Conservation (phyloP, 2,888 invertebrate genomes). For the Argyresthia albistria region DNA sequence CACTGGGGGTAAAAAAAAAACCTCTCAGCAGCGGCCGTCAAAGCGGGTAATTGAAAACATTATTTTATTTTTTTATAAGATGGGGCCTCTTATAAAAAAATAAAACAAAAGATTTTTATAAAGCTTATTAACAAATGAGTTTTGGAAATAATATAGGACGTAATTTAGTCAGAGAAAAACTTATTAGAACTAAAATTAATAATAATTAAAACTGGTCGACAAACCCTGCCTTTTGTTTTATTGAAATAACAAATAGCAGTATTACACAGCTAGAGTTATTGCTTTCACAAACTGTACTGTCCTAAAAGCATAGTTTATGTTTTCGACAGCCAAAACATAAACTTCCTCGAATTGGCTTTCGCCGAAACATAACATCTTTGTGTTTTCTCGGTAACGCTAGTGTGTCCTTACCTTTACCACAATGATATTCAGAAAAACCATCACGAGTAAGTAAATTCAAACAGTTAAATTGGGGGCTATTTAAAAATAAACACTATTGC, state of each 20-base stretch:
- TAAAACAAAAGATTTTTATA: no score
- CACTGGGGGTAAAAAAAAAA: no score
- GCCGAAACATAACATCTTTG: conserved; percentile 1
- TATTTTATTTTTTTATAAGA: no score
- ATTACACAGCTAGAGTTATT: background rate
- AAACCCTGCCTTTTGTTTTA: conserved; percentile 16
- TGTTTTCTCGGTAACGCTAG: background rate
- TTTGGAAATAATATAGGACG: no score
- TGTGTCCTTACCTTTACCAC: background rate
- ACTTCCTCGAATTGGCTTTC: background rate
- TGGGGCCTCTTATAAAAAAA: no score
- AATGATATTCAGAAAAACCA: background rate
- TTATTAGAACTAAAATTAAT: no score
- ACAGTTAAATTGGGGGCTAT: no score
- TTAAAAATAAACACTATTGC: no score
- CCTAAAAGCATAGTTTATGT: conserved; percentile 5
- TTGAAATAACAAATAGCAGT: background rate
- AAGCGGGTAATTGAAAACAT: no score
- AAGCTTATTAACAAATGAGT: no score
- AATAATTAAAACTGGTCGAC: conserved; percentile 16
- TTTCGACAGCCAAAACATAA: background rate
- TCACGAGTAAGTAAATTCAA: background rate
- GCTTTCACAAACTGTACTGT: conserved; percentile 12
- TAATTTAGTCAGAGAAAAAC: no score
- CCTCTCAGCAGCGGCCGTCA: no score